Base-by-base conservation (phyloP, 2,888 invertebrate species). In the Melinaea marsaeus region DNA sequence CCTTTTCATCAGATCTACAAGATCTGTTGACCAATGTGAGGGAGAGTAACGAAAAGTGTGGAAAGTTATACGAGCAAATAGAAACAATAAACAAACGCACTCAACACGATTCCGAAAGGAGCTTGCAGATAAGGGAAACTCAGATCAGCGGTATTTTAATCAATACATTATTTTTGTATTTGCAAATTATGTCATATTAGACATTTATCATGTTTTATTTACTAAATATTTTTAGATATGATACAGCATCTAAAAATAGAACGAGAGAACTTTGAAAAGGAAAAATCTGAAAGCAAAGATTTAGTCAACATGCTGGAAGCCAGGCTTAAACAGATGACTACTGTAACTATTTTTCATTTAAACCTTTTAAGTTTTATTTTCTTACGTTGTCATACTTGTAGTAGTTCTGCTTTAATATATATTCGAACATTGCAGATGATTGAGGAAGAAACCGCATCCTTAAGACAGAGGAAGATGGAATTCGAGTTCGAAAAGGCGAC, bases 401-500 rank as follows among this genome's bases (percentile, higher is more conserved):
- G 1, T 22, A 22, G 22, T 22, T 22, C 22, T 22, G 22, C 22
- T 32, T 35, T 13, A 7, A 47, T 58, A 33, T 54, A 48, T 46
- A 46, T 2, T 59, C 45, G 46, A 63, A 58, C 7, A 60, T 46
- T 42, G 2, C 63, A 91, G 91, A 84, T 84, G 79, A 81, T 91
- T 7, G 91, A 91, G 74, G 91, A 90, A 75, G 91, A 91, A 64
- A 78, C 87, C 2, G 75, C 77, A 13, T 62, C 76, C 1, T 75
- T 94, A 32, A 92, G 93, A 72, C 93, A 93, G 75, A 93, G 92
- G 72, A 89, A 90, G 71, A 90, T 93, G 79, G 92, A 92, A 63
- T 86, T 94, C 71, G 91, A 92, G 61, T 92, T 93, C 62, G 91
- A 93, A 79, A 91, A 92, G 61, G 89, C 92, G n/a, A 93, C 93